phyloP scores from a whole-genome alignment of 2,113 vertebrate species.

The Lasiurus borealis region DNA sequence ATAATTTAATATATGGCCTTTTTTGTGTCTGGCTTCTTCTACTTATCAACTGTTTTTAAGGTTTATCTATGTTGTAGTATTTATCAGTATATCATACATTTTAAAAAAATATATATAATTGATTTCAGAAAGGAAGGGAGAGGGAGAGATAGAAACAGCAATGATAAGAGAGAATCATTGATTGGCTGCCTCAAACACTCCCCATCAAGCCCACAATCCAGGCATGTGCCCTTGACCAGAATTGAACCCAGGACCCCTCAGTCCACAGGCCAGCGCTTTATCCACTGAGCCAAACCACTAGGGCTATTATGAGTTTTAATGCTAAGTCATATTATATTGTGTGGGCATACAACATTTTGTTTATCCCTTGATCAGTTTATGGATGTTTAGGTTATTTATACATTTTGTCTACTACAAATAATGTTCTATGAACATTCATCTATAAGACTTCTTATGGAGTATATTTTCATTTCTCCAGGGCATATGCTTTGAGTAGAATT shows the following conservation, averaged over 20 bases:
- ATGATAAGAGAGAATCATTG: too few species aligned
- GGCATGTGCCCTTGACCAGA: too few species aligned
- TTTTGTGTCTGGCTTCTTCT: neutral
- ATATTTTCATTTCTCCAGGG: neutral
- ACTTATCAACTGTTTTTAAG: neutral
- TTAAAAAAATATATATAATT: too few species aligned
- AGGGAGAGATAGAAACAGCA: too few species aligned
- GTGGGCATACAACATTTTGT: neutral
- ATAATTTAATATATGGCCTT: neutral
- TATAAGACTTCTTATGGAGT: neutral
- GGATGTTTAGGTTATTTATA: neutral
- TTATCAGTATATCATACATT: neutral
- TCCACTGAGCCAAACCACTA: too few species aligned
- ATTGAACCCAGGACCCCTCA: too few species aligned
- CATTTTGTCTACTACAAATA: neutral
- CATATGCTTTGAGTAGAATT: neutral
- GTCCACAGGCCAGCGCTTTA: too few species aligned
- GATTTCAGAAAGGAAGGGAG: too few species aligned
- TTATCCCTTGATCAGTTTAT: neutral
- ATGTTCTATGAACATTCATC: neutral
- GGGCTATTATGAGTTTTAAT: neutral
- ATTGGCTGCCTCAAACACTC: too few species aligned
- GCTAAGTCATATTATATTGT: neutral
- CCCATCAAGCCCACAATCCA: too few species aligned
- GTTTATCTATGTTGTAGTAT: neutral